Percentiles rank a stretch among this genome's conserved stretches.
phyloP scores from a whole-genome alignment of 2,888 invertebrate species.

The Mesorhabditis spiculigera region DNA sequence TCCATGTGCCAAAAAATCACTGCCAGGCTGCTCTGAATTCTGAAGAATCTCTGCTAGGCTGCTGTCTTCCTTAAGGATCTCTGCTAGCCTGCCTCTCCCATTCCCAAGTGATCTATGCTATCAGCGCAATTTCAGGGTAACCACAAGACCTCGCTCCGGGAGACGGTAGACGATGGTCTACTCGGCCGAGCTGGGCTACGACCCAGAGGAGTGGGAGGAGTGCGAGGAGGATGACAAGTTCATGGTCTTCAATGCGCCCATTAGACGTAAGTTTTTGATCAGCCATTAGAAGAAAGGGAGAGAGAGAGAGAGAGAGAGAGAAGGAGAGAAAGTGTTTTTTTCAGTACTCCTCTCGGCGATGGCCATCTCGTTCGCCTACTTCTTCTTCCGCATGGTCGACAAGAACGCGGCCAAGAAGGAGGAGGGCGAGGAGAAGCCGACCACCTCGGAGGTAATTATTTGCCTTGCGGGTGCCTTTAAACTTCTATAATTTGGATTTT shows the following conservation, averaged over 20 bases:
- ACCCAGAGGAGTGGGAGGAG: constrained; percentile 56
- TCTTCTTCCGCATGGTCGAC: constrained; percentile 53
- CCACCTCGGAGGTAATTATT: not conserved
- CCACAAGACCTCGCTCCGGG: not conserved
- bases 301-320: not conserved
- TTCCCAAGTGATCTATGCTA: too few relatives aligned
- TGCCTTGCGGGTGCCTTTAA: not conserved
- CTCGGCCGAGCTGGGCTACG: constrained; percentile 46
- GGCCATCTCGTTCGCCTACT: constrained; percentile 44
- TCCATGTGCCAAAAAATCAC: not conserved
- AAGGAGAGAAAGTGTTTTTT: not conserved
- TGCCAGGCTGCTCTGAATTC: not conserved
- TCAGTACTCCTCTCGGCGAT: constrained; percentile 37
- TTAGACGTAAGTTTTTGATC: constrained; percentile 14
- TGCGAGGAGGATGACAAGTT: constrained; percentile 51
- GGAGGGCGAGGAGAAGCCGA: constrained; percentile 11
- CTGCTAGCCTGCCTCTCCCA: too few relatives aligned
- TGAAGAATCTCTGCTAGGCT: not conserved
- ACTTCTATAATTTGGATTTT: not conserved
- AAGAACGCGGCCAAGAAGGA: constrained; percentile 39
- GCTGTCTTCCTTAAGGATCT: not conserved
- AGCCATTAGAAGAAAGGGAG: not conserved
- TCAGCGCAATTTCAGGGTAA: not conserved
- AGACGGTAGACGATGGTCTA: constrained; percentile 32
- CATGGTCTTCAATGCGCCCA: constrained; percentile 42